Conservation (phyloP, 2,888 invertebrate genomes). For the Stramonita haemastoma region DNA sequence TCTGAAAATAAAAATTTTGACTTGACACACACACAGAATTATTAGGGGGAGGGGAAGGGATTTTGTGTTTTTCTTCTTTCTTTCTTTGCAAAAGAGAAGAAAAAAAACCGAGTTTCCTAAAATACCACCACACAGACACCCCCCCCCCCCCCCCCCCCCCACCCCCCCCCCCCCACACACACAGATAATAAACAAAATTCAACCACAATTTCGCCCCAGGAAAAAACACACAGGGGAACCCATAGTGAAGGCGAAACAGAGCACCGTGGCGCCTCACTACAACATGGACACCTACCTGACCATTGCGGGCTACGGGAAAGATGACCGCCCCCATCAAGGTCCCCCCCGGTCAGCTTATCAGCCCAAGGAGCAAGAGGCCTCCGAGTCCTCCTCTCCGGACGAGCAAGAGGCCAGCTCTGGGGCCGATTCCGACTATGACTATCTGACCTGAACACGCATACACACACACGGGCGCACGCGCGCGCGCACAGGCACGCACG, state of each 20-base stretch:
- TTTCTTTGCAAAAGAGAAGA: too few relatives aligned
- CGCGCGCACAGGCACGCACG: background rate
- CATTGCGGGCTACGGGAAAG: background rate
- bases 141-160: too few relatives aligned
- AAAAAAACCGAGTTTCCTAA: too few relatives aligned
- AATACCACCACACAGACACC: too few relatives aligned
- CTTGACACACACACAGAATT: too few relatives aligned
- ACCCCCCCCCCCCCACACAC: too few relatives aligned
- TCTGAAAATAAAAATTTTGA: too few relatives aligned
- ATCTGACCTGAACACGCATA: background rate
- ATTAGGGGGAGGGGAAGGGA: too few relatives aligned
- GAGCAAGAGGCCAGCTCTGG: background rate
- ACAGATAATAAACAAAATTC: background rate
- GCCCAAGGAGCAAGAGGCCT: background rate
- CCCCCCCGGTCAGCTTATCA: background rate
- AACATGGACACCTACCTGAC: conserved; percentile 12
- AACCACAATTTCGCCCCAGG: background rate
- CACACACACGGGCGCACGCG: background rate
- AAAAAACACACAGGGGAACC: background rate
- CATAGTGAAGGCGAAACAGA: background rate
- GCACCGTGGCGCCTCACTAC: background rate
- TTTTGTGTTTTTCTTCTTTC: too few relatives aligned
- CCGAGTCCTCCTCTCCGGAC: background rate
- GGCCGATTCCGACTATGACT: background rate
- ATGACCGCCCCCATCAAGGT: background rate